Evolutionary conservation across 2,113 vertebrate species (phyloP), one percentile per base, ranked within the genome.

Genomic region (Haliaeetus leucogaster): DNA sequence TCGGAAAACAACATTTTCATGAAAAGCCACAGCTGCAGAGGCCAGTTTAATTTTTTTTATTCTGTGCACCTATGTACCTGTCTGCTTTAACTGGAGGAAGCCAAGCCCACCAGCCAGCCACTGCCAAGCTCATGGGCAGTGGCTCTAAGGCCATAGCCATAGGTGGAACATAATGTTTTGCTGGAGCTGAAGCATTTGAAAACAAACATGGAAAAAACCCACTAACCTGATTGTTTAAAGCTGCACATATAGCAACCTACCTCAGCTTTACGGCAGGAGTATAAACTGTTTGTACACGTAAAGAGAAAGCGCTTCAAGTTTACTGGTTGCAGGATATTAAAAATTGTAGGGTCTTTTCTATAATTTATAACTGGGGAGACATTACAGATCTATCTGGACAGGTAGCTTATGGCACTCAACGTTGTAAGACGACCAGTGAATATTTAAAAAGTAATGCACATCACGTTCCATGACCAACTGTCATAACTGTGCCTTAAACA

Each of bases 401-500:
- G 91, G 65, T 88, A 97, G 81, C 77, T 95, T 95, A 94, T 55
- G 73, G 95, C 95, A 91, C 42, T 97, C 88, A 67, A 65, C 1
- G 13, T 77, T 87, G 21, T 15, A 95, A 83, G 89, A 95, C 29
- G 40, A 93, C 87, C 94, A 97, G 93, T 97, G 97, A 97, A 72
- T 96, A 94, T 89, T 95, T 96, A 48, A 36, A 18, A 91, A 95
- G 58, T 70, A 95, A 94, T 29, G 6, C 90, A 96, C 93, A 23
- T 80, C 88, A 81, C 53, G 83, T 95, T 96, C 95, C 76, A 81
- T 72, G 36, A 96, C 93, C 97, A 95, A 71, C 96, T 92, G 96
- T 92, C 93, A 68, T 97, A 97, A 98, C 97, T 88, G 93, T 98
- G 97, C 97, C 95, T 98, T 95, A 97, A 98, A 98, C 97, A 98